Evolutionary conservation across 1,140 invertebrate genomes (phyloP).

Genomic region (Leptopilina boulardi): DNA sequence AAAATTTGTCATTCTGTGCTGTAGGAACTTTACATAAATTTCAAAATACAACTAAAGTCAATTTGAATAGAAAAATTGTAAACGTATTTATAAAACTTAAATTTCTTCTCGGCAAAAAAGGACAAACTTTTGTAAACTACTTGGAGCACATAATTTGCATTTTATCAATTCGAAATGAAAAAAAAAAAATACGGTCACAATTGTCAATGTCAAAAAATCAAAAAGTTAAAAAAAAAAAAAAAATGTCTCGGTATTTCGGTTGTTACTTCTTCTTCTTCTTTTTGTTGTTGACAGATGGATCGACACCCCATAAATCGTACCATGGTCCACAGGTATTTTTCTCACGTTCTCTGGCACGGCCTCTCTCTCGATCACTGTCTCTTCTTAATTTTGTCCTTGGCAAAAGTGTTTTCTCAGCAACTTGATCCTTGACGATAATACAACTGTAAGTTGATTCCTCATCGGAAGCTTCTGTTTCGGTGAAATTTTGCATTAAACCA

Average conservation of each 20-base stretch:
- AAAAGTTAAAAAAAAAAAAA: constrained; percentile 31
- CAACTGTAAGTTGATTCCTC: constrained; percentile 81
- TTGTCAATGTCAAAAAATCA: constrained; percentile 44
- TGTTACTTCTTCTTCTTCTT: constrained; percentile 59
- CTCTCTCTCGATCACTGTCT: constrained; percentile 70
- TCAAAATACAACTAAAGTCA: no score
- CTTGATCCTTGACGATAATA: constrained; percentile 73
- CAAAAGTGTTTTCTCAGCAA: constrained; percentile 79
- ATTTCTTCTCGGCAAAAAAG: no score
- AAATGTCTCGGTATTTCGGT: no score
- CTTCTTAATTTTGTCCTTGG: constrained; percentile 84
- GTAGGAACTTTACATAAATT: not conserved
- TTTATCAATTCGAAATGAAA: constrained; percentile 2
- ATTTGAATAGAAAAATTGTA: no score
- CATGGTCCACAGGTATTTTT: constrained; percentile 88
- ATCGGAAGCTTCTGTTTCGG: constrained; percentile 77
- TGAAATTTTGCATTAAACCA: constrained; percentile 70
- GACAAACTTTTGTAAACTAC: no score
- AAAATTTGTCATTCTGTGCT: not conserved
- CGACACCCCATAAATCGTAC: constrained; percentile 90
- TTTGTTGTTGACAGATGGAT: constrained; percentile 76
- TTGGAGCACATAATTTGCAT: no score
- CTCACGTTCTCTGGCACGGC: constrained; percentile 44
- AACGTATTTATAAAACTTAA: no score
- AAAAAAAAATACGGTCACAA: constrained; percentile 34